phyloP scores from a whole-genome alignment of 1,140 invertebrate species.

The Alviniconcha marisindica region DNA sequence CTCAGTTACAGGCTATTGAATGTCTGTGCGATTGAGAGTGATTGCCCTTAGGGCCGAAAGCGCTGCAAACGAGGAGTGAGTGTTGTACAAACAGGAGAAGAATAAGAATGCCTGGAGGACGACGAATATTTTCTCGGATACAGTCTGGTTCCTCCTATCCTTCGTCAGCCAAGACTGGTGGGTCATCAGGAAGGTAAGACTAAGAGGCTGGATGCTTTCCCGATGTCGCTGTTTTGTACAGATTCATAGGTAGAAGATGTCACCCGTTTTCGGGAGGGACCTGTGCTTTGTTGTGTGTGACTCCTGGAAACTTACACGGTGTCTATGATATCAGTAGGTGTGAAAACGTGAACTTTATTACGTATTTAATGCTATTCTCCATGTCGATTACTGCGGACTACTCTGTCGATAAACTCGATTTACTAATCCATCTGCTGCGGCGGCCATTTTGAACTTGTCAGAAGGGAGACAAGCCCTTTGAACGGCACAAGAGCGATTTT shows the following conservation, averaged over 20 bases:
- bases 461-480: too few species aligned
- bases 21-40: too few species aligned
- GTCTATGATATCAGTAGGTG: neutral
- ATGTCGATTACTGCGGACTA: neutral
- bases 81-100: too few species aligned
- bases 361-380: neutral
- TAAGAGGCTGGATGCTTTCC: too few species aligned
- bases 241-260: too few species aligned
- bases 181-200: conserved; percentile 42
- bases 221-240: too few species aligned
- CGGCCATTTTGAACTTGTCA: too few species aligned
- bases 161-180: conserved; percentile 57
- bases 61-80: too few species aligned
- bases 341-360: neutral
- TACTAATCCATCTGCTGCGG: neutral
- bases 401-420: neutral
- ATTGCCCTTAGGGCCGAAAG: too few species aligned
- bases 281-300: neutral
- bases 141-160: conserved; percentile 64
- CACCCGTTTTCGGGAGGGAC: neutral
- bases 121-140: conserved; percentile 68
- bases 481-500: too few species aligned
- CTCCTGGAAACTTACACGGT: neutral
- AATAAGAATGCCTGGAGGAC: conserved; percentile 66
- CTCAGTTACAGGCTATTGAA: too few species aligned